phyloP scores from a whole-genome alignment of 2,797 vertebrate genomes.

The Acropternis orthonyx region DNA sequence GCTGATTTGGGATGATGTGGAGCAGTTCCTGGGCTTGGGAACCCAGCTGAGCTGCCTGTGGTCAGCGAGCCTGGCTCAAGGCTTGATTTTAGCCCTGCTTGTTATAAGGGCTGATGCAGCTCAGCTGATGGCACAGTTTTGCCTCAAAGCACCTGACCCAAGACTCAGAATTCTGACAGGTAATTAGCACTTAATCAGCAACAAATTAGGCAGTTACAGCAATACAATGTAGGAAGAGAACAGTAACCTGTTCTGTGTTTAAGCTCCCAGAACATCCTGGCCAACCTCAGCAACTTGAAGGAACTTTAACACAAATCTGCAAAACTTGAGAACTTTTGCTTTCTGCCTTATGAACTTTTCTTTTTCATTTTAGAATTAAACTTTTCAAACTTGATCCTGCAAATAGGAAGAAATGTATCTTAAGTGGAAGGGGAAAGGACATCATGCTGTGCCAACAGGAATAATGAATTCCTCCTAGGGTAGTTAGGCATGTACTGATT shows the following conservation, averaged over 20 bases:
- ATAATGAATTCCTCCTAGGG: constrained; percentile 35
- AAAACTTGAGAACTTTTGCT: not conserved
- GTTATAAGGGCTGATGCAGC: not conserved
- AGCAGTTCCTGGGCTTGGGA: not conserved
- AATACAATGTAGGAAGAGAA: not conserved
- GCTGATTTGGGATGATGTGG: not conserved
- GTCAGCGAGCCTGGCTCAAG: not conserved
- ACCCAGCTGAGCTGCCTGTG: not conserved
- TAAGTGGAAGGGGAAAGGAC: not conserved
- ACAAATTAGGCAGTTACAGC: not conserved
- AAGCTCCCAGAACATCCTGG: not conserved
- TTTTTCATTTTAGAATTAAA: not conserved
- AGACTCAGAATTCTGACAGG: not conserved
- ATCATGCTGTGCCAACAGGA: constrained; percentile 26
- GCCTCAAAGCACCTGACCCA: not conserved
- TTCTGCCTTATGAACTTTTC: not conserved
- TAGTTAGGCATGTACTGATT: not conserved
- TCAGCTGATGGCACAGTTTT: not conserved
- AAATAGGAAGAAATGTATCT: not conserved
- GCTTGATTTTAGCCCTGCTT: not conserved
- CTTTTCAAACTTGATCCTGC: not conserved
- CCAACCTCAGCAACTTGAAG: not conserved
- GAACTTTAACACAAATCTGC: not conserved
- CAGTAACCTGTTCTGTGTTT: not conserved
- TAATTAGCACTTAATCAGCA: not conserved